Evolutionary conservation across 2,113 vertebrate species (phyloP).

Genomic region (chimpanzee (Pan troglodytes)): DNA sequence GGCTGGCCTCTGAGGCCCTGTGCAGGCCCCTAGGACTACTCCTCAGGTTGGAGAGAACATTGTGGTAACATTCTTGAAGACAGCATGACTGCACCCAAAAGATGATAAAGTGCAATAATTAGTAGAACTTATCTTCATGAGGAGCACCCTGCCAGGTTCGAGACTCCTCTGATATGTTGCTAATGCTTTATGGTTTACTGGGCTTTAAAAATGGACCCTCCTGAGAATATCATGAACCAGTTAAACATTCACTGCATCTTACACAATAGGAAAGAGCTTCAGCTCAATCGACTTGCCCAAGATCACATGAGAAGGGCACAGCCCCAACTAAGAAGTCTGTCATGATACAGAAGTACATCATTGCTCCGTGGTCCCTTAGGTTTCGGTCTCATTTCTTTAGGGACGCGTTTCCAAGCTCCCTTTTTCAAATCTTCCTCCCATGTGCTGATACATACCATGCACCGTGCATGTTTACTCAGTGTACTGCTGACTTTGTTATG

Average conservation of each 20-base stretch:
- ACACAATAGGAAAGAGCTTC: not conserved
- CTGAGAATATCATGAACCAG: not conserved
- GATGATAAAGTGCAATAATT: not conserved
- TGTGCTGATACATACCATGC: not conserved
- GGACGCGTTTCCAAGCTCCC: not conserved
- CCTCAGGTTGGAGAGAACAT: not conserved
- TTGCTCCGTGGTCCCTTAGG: not conserved
- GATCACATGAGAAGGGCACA: not conserved
- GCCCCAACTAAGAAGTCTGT: not conserved
- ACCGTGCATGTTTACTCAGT: not conserved
- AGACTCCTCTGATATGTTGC: not conserved
- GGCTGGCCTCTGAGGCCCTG: too few species aligned
- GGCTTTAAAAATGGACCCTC: not conserved
- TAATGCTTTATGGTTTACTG: not conserved
- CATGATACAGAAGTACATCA: rapidly evolving
- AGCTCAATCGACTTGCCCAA: not conserved
- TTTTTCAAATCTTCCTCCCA: not conserved
- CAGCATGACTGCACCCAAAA: rapidly evolving
- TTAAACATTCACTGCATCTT: not conserved
- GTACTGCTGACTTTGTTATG: not conserved
- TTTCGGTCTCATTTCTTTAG: not conserved
- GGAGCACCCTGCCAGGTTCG: not conserved
- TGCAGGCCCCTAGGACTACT: not conserved
- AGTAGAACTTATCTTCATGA: not conserved
- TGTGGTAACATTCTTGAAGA: not conserved